Evolutionary conservation across 23 tunicate genomes (phyloP).

Genomic region (Ascidia mentula): DNA sequence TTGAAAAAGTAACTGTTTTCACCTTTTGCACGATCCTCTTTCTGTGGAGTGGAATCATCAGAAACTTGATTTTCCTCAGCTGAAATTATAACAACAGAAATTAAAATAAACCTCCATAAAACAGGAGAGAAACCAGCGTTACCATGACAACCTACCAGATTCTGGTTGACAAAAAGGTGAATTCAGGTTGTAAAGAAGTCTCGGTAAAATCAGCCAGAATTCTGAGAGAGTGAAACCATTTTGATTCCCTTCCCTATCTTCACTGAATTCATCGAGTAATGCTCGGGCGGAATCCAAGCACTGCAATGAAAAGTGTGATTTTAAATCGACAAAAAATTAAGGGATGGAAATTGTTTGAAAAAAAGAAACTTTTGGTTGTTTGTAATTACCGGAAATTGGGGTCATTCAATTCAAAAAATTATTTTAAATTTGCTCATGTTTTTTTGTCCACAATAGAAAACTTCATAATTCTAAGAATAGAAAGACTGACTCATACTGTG

Average conservation of each 20-base stretch:
- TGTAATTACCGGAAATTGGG: too few relatives aligned
- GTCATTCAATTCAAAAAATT: too few relatives aligned
- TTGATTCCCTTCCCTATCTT: not conserved
- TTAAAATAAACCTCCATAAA: not conserved
- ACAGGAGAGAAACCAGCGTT: too few relatives aligned
- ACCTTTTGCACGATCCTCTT: not conserved
- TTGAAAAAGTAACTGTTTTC: too few relatives aligned
- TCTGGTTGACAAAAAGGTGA: not conserved
- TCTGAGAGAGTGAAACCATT: not conserved
- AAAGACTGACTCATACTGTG: too few relatives aligned
- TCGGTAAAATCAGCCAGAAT: slow-evolving; percentile 14
- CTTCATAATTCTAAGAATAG: too few relatives aligned
- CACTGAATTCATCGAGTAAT: slow-evolving; percentile 7
- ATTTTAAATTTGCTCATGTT: too few relatives aligned
- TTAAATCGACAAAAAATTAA: too few relatives aligned
- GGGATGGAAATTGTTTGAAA: too few relatives aligned
- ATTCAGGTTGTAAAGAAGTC: slow-evolving; percentile 15
- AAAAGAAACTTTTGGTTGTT: too few relatives aligned
- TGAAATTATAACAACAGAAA: not conserved
- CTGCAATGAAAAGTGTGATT: slow-evolving; percentile 14
- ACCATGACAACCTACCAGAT: slow-evolving; percentile 14
- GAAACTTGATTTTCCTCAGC: not conserved
- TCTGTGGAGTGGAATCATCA: not conserved
- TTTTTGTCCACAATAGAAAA: too few relatives aligned
- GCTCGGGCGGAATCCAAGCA: slow-evolving; percentile 14